A percentile compares a stretch with the other conserved stretches of the same genome.
Evolutionary conservation across 1,140 invertebrate genomes (phyloP).

Genomic region (Saccostrea cuccullata): DNA sequence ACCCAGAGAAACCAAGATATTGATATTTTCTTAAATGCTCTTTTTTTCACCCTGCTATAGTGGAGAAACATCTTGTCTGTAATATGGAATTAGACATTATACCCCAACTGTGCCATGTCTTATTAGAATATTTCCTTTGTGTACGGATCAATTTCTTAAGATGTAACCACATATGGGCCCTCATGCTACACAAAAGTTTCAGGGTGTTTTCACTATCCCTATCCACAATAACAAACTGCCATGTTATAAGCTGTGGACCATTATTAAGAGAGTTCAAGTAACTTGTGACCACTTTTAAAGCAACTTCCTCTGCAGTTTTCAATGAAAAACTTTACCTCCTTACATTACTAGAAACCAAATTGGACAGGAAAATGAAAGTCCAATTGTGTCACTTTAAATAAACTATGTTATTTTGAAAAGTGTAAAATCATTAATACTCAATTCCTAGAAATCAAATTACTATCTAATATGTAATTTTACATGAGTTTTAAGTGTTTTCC

Average conservation of each 20-base stretch:
- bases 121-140: conserved; percentile 31
- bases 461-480: too few species aligned
- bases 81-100: conserved; percentile 17
- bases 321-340: background rate
- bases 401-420: background rate
- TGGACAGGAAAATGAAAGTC: background rate
- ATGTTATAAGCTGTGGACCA: background rate
- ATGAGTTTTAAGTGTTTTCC: background rate
- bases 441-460: background rate
- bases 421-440: background rate
- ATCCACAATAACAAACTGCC: background rate
- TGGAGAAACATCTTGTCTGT: conserved; percentile 27
- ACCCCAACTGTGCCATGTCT: conserved; percentile 18
- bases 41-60: conserved; percentile 22
- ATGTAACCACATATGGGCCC: conserved; percentile 13
- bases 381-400: conserved; percentile 7
- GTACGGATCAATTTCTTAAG: conserved; percentile 1
- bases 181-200: background rate
- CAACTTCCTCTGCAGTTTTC: background rate
- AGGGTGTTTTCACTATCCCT: background rate
- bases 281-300: background rate
- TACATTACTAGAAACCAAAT: background rate
- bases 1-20: conserved; percentile 18
- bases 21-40: conserved; percentile 38
- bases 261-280: background rate